Base-by-base conservation (phyloP, 2,888 invertebrate species). In the Melikaiella ostensackeni region DNA sequence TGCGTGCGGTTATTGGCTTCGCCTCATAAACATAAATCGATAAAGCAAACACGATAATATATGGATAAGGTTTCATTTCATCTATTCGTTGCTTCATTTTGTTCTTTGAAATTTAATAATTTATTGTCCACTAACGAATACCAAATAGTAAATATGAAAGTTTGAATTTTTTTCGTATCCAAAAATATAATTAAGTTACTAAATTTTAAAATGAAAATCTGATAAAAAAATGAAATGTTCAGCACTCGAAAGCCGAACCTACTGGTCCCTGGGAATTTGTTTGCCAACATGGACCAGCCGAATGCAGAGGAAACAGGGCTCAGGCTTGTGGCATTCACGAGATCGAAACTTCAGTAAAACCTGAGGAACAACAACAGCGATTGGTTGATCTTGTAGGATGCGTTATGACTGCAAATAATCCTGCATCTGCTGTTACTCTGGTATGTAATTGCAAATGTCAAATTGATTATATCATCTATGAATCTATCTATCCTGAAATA, bases 231-330 rank as follows among this genome's bases (percentile, higher is more conserved):
- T 38, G 1, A 24, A 38, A 64, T 64, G 21, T 8, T 2, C 24
- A 64, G 66, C 46, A 70, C 30, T 27, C 19, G 27, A 46, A 70
- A 19, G 19, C 3, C 19, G 66, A 70, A 27, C 7, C 66, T 46
- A 66, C 38, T 5, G 30, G 33, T 33, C 62, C 33, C 16, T 46
- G 64, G 77, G 75, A 66, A 4, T 93, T 92, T 84, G 64, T 79
- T 0, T 94, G 94, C 81, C 93, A 93, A 83, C 93, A 93, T 82
- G 93, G 93, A 0, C 77, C 86, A 1, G 74, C 83, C 0, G 93
- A 94, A 86, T 94, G 94, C 83, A 81, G 81, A 6, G 93, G 93
- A 16, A 93, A 93, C 84, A 92, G 90, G 83, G 91, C 92, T 8
- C 93, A 93, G 80, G 91, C 93, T 1, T 93, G 93, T 82, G 92